A percentile compares a stretch with the other conserved stretches of the same genome.
phyloP scores from a whole-genome alignment of 2,888 invertebrate genomes.

The Melanophora roralis region DNA sequence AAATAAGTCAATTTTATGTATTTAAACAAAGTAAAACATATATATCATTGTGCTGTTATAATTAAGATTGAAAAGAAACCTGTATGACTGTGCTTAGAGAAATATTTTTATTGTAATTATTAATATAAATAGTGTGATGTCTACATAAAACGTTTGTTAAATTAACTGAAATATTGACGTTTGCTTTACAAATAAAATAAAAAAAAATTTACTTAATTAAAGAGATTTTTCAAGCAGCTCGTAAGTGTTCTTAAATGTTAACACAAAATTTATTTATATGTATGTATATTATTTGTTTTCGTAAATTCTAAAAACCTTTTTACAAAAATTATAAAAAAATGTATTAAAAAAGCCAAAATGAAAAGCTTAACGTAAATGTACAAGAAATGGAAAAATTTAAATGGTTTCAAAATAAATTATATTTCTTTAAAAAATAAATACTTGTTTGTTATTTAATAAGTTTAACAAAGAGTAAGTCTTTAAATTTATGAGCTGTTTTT shows the following conservation, averaged over 20 bases:
- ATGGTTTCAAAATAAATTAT: slow-evolving; percentile 56
- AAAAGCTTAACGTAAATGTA: slow-evolving; percentile 41
- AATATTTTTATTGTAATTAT: slow-evolving; percentile 7
- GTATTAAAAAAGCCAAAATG: not conserved
- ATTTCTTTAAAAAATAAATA: not conserved
- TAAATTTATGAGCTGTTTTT: too few relatives aligned
- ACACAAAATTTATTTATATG: slow-evolving; percentile 19
- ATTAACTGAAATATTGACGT: too few relatives aligned
- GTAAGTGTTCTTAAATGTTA: slow-evolving; percentile 55
- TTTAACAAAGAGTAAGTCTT: too few relatives aligned
- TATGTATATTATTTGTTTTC: too few relatives aligned
- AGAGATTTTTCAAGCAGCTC: too few relatives aligned
- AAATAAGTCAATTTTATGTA: slow-evolving; percentile 31
- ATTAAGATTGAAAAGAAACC: slow-evolving; percentile 11
- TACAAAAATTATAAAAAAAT: too few relatives aligned
- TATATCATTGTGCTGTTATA: slow-evolving; percentile 17
- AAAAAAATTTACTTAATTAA: too few relatives aligned
- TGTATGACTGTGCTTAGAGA: slow-evolving; percentile 41
- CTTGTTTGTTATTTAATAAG: not conserved
- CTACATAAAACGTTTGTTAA: too few relatives aligned
- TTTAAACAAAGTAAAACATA: slow-evolving; percentile 14
- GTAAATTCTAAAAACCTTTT: too few relatives aligned
- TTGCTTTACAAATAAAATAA: too few relatives aligned
- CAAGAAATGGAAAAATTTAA: slow-evolving; percentile 48
- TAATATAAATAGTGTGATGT: too few relatives aligned